Evolutionary conservation across 2,113 vertebrate species (phyloP).

Genomic region (Paedocypris sp.): DNA sequence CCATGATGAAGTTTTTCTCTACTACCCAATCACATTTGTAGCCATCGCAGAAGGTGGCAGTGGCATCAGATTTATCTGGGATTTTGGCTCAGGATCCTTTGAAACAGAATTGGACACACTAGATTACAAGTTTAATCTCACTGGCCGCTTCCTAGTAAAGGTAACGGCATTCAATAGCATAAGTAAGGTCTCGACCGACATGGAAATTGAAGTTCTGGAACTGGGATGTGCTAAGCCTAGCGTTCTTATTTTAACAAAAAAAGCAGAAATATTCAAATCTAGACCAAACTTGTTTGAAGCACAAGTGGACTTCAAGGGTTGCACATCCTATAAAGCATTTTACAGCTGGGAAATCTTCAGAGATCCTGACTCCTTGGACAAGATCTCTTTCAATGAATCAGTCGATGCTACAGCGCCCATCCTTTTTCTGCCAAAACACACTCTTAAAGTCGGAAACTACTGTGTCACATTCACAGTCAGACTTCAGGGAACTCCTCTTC

Average conservation of each 20-base stretch:
- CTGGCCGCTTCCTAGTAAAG: constrained; percentile 43
- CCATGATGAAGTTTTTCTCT: constrained; percentile 42
- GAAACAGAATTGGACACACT: constrained; percentile 28
- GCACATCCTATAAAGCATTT: constrained; percentile 51
- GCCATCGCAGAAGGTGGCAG: constrained; percentile 39
- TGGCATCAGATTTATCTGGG: constrained; percentile 53
- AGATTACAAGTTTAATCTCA: constrained; percentile 42
- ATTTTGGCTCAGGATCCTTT: constrained; percentile 45
- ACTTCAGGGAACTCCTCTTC: constrained; percentile 53
- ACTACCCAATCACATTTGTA: constrained; percentile 43
- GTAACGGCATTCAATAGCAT: constrained; percentile 54
- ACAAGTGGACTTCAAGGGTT: constrained; percentile 49
- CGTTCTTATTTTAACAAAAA: constrained; percentile 42
- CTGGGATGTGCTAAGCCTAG: constrained; percentile 48
- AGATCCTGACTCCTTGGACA: constrained; percentile 31
- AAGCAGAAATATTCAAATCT: constrained; percentile 44
- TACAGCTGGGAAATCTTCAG: constrained; percentile 59
- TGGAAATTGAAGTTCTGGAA: constrained; percentile 42
- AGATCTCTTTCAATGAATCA: constrained; percentile 23
- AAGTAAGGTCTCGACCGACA: constrained; percentile 42
- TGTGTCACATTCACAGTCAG: constrained; percentile 55
- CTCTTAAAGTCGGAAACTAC: constrained; percentile 51
- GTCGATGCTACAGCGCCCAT: constrained; percentile 40
- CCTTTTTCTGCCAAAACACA: constrained; percentile 49
- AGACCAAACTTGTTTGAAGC: constrained; percentile 59